phyloP scores from a whole-genome alignment of 1,140 invertebrate species.

The Akabosia matsudoensis region DNA sequence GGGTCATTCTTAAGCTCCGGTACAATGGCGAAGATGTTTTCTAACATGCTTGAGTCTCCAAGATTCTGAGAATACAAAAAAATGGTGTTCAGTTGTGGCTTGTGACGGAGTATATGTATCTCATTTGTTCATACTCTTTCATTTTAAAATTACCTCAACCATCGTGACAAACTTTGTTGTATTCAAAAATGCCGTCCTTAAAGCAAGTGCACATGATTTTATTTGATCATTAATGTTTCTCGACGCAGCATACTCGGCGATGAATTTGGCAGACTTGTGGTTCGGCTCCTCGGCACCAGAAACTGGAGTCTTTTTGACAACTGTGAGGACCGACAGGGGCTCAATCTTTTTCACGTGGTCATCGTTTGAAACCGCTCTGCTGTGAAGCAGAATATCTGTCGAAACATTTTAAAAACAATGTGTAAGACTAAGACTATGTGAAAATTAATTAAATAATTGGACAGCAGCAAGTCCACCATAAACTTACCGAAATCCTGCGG shows the following conservation, averaged over 20 bases:
- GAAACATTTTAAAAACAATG: not conserved
- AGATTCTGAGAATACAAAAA: conserved; percentile 23
- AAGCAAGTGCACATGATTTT: conserved; percentile 15
- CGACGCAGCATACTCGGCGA: not conserved
- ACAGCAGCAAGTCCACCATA: not conserved
- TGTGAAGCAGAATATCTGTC: not conserved
- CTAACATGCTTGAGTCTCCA: conserved; percentile 29
- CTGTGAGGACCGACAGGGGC: conserved; percentile 24
- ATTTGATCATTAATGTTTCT: conserved; percentile 27
- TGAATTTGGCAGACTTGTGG: not conserved
- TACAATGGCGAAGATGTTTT: conserved; percentile 33
- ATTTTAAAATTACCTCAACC: conserved; percentile 21
- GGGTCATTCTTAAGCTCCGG: conserved; percentile 35
- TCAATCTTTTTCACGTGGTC: not conserved
- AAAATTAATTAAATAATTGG: too few species aligned
- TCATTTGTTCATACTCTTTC: not conserved
- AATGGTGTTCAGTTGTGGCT: not conserved
- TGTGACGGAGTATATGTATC: not conserved
- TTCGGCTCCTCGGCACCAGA: not conserved
- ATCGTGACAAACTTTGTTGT: conserved; percentile 26
- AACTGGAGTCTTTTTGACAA: conserved; percentile 12
- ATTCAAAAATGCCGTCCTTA: conserved; percentile 33
- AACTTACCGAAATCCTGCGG: not conserved
- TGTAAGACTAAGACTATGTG: too few species aligned
- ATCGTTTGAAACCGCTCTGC: not conserved